Evolutionary conservation across 2,113 vertebrate genomes (phyloP).

Genomic region (Pao palembangensis): DNA sequence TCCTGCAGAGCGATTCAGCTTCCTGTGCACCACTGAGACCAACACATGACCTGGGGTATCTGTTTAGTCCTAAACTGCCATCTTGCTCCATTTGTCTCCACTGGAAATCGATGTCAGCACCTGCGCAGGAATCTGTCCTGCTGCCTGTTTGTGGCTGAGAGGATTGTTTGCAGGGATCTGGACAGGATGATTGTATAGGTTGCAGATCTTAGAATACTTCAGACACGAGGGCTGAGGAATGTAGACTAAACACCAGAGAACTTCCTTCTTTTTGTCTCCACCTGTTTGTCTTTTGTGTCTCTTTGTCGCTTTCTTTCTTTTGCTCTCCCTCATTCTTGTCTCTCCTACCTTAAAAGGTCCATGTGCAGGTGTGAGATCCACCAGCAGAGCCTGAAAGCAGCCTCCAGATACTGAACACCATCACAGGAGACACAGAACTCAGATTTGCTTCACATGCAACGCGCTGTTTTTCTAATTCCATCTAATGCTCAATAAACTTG

Average conservation of each 20-base stretch:
- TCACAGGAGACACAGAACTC: constrained; percentile 1
- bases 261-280: constrained; percentile 67
- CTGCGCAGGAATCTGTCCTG: constrained; percentile 49
- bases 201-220: constrained; percentile 55
- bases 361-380: constrained; percentile 42
- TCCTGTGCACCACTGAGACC: constrained; percentile 34
- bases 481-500: constrained; percentile 4
- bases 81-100: constrained; percentile 56
- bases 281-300: constrained; percentile 58
- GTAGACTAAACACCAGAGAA: constrained; percentile 60
- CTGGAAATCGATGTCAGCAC: constrained; percentile 65
- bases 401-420: constrained; percentile 11
- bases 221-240: constrained; percentile 60
- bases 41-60: constrained; percentile 34
- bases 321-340: constrained; percentile 38
- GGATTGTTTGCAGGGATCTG: constrained; percentile 63
- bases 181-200: constrained; percentile 53
- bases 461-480: constrained; percentile 8
- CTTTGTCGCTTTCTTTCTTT: constrained; percentile 28
- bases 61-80: constrained; percentile 45
- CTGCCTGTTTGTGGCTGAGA: constrained; percentile 34
- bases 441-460: constrained; percentile 21
- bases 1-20: constrained; percentile 49
- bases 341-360: constrained; percentile 36
- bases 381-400: background rate